Conservation (phyloP, 2,113 vertebrate species). For the Rhinolophus ferrumequinum region DNA sequence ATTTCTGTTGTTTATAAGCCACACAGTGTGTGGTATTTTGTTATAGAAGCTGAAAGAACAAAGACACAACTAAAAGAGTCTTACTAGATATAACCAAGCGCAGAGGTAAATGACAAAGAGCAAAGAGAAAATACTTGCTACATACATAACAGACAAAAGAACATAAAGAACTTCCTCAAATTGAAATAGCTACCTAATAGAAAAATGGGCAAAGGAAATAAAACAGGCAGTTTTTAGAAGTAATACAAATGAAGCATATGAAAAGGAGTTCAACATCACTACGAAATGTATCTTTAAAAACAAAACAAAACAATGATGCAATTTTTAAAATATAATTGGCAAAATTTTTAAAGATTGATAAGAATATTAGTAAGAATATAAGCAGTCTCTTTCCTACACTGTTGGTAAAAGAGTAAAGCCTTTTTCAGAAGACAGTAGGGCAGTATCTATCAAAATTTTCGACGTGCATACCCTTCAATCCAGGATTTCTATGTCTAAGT, state of each 20-base stretch:
- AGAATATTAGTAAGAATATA: conserved; percentile 13
- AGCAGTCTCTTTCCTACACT: background rate
- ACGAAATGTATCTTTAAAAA: background rate
- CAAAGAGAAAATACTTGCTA: conserved; percentile 2
- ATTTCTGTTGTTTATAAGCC: background rate
- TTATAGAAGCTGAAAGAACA: background rate
- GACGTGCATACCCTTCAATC: background rate
- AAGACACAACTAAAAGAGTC: background rate
- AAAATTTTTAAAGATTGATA: background rate
- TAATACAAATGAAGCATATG: background rate
- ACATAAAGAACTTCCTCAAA: background rate
- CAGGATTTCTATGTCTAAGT: background rate
- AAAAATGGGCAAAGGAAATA: conserved; percentile 11
- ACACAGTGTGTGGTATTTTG: background rate
- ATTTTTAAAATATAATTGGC: background rate
- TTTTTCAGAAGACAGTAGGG: background rate
- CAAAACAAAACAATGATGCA: background rate
- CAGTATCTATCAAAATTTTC: background rate
- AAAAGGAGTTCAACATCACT: background rate
- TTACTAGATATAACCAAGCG: background rate
- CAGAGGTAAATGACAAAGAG: background rate
- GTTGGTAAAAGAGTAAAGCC: background rate
- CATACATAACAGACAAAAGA: background rate
- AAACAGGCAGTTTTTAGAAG: background rate
- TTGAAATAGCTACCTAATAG: conserved; percentile 8